phyloP scores from a whole-genome alignment of 2,797 vertebrate genomes.

The Sebastes cheni region DNA sequence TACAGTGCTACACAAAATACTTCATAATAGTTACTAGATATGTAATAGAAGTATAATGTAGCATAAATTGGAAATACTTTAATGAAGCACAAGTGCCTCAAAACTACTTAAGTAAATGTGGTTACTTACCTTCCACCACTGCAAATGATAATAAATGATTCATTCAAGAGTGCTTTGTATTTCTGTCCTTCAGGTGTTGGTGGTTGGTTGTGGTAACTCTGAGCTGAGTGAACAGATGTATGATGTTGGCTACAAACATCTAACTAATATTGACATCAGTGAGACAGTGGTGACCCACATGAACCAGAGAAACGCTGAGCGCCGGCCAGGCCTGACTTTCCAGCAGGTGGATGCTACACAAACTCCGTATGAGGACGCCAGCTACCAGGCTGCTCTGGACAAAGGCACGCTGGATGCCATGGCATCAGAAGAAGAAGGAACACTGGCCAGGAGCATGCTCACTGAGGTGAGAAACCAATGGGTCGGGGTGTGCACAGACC shows the following conservation, averaged over 20 bases:
- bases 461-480: slow-evolving; percentile 75
- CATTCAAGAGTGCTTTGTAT: neutral
- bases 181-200: slow-evolving; percentile 85
- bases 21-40: neutral
- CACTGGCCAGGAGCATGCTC: slow-evolving; percentile 88
- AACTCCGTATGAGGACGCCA: slow-evolving; percentile 86
- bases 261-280: slow-evolving; percentile 93
- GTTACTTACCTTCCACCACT: neutral
- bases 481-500: neutral
- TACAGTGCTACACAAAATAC: neutral
- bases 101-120: neutral
- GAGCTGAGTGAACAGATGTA: slow-evolving; percentile 96
- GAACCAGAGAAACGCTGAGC: slow-evolving; percentile 85
- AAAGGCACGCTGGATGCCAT: slow-evolving; percentile 96
- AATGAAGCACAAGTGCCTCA: neutral
- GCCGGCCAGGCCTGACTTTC: slow-evolving; percentile 87
- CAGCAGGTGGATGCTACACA: slow-evolving; percentile 89
- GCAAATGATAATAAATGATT: neutral
- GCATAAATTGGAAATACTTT: neutral
- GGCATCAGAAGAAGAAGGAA: slow-evolving; percentile 87
- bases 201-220: slow-evolving; percentile 96
- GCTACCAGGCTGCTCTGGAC: slow-evolving; percentile 91
- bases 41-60: neutral
- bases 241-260: slow-evolving; percentile 89
- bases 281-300: slow-evolving; percentile 90